These are phyloP conservation scores for Burhinus bistriatus DNA, from an alignment of 2,113 vertebrate species.

Conservation along the genomic window DNA sequence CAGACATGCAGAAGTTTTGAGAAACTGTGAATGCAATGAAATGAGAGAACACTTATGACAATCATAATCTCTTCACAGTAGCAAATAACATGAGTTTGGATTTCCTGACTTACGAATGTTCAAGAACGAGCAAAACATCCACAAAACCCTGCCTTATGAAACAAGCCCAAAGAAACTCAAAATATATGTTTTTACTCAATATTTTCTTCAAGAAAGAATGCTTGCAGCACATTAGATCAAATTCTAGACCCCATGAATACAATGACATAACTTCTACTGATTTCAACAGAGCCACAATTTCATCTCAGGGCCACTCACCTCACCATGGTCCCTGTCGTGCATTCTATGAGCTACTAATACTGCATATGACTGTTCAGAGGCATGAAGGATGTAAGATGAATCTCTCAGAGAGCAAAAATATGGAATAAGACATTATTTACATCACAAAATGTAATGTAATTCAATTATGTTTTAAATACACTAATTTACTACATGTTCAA, in stretches of 20 bases:
- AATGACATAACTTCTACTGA: background rate
- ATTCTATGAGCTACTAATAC: background rate
- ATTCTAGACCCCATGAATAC: background rate
- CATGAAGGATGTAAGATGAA: background rate
- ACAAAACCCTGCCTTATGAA: background rate
- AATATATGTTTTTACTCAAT: background rate
- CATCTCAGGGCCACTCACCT: background rate
- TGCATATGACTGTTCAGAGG: background rate
- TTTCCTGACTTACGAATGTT: background rate
- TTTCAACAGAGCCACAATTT: background rate
- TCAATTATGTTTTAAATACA: background rate
- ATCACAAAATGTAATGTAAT: background rate
- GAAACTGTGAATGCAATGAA: background rate
- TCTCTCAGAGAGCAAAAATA: background rate
- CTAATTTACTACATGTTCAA: background rate
- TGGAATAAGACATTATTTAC: background rate
- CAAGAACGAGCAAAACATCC: background rate
- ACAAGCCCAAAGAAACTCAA: background rate
- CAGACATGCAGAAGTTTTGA: background rate
- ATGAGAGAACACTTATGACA: background rate
- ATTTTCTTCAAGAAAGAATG: background rate
- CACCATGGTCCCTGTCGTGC: background rate
- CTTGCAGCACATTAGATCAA: background rate
- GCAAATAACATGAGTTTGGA: background rate
- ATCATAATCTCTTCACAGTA: background rate